Base-by-base conservation (phyloP, 2,888 invertebrate species). In the Rhogogaster chlorosoma region DNA sequence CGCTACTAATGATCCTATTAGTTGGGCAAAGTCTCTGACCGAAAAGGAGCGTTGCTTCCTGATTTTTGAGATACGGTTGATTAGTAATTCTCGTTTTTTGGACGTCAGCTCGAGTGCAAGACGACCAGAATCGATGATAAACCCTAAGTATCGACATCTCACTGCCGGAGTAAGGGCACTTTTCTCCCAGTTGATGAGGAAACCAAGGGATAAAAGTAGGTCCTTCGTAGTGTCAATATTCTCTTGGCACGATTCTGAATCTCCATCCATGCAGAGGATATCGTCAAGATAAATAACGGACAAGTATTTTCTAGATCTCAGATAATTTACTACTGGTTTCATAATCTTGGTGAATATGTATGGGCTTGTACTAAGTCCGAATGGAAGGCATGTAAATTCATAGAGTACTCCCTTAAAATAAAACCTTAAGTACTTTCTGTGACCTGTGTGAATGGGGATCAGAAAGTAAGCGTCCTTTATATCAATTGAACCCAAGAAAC, bases 311-410 rank as follows among this genome's bases (percentile, higher is more conserved):
- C n/a, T 18, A 36, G n/a, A 49, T 71, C 84, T 73, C 32, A 84
- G 18, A 9, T 22, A 29, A 36, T 36, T 57, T 1, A 77, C 57
- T n/a, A 84, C 26, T 15, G 84, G 77, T 36, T 77, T 84, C 38
- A 77, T 61, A 6, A 84, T 22, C n/a, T 84, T 77, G 6, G 84
- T 84, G 32, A 84, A 84, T 18, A 32, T 77, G 18, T n/a, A 84
- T 9, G 84, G 78, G 10, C 57, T 73, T 38, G 49, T 77, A 22
- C 29, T 29, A 7, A 84, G 70, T 0, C 87, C 86, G 49, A 88
- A 89, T 0, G 86, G 87, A 26, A 88, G 53, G 38, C 86, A 88
- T 0, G 82, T 83, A 84, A 89, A 89, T 26, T 89, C 70, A 15
- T 70, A 70, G 2, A 32, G 10, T 70, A 36, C 3, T 29, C 36